Evolutionary conservation across 2,113 vertebrate genomes (phyloP).

Genomic region (Centropristis striata): DNA sequence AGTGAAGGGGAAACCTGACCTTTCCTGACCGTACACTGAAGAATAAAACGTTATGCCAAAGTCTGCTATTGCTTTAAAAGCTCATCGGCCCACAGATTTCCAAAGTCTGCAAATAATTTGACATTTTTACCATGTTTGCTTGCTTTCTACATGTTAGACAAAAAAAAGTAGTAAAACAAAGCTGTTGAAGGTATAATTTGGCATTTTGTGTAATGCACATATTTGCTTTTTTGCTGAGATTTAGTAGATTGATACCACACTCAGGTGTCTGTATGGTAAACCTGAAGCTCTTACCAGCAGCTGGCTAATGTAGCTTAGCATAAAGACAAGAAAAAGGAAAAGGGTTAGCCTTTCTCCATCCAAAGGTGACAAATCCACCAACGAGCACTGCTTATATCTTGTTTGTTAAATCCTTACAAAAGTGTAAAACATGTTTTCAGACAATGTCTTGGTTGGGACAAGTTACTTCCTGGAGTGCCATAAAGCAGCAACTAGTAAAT

Average conservation of each 20-base stretch:
- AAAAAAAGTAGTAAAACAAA: not conserved
- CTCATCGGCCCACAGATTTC: not conserved
- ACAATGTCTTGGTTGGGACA: no score
- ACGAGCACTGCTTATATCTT: not conserved
- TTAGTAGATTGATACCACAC: not conserved
- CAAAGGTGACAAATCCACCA: not conserved
- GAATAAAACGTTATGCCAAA: slow-evolving; percentile 56
- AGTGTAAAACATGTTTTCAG: no score
- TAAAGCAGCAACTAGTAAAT: no score
- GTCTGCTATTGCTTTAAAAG: slow-evolving; percentile 59
- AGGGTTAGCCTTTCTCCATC: not conserved
- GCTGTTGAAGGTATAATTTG: not conserved
- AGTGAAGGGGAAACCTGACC: not conserved
- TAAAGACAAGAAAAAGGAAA: not conserved
- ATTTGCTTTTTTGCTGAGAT: not conserved
- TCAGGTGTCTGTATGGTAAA: not conserved
- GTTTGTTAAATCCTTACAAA: not conserved
- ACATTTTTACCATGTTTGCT: no score
- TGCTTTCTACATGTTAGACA: not conserved
- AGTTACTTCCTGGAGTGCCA: no score
- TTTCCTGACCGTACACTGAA: slow-evolving; percentile 15
- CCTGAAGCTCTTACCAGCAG: not conserved
- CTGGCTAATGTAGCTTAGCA: not conserved
- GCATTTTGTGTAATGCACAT: not conserved
- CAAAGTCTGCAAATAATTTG: not conserved